Conservation (phyloP, 2,113 vertebrate species). For the Megaceryle torquata region DNA sequence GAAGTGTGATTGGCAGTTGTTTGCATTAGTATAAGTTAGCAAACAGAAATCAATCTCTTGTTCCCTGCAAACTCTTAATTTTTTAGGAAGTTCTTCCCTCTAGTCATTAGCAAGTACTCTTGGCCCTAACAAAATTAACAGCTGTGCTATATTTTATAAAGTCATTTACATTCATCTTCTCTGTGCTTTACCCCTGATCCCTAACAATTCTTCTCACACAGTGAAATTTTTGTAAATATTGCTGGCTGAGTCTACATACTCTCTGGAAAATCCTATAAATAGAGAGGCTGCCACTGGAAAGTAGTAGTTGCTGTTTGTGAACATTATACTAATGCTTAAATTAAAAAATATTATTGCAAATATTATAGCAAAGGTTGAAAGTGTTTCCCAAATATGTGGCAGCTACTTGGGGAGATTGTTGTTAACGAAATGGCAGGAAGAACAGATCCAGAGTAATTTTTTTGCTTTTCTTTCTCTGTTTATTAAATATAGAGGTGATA, state of each 20-base stretch:
- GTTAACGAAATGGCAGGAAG: not conserved
- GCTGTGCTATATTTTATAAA: not conserved
- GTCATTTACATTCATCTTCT: not conserved
- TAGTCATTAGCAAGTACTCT: not conserved
- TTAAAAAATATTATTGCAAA: not conserved
- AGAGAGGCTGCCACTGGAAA: not conserved
- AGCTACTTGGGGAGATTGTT: not conserved
- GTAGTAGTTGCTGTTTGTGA: not conserved
- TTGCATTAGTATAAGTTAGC: not conserved
- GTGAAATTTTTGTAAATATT: not conserved
- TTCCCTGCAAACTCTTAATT: not conserved
- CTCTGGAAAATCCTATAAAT: not conserved
- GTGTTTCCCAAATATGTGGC: not conserved
- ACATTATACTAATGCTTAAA: not conserved
- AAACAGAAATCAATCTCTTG: not conserved
- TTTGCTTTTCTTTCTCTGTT: not conserved
- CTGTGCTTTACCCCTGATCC: not conserved
- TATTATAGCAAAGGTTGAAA: not conserved
- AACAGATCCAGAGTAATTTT: not conserved
- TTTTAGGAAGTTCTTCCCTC: not conserved
- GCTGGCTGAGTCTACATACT: not conserved
- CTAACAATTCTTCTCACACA: not conserved
- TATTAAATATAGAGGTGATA: conserved; percentile 2
- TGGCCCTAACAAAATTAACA: not conserved
- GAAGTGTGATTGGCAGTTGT: not conserved